phyloP scores from a whole-genome alignment of 2,113 vertebrate species.

The Nematolebias whitei region DNA sequence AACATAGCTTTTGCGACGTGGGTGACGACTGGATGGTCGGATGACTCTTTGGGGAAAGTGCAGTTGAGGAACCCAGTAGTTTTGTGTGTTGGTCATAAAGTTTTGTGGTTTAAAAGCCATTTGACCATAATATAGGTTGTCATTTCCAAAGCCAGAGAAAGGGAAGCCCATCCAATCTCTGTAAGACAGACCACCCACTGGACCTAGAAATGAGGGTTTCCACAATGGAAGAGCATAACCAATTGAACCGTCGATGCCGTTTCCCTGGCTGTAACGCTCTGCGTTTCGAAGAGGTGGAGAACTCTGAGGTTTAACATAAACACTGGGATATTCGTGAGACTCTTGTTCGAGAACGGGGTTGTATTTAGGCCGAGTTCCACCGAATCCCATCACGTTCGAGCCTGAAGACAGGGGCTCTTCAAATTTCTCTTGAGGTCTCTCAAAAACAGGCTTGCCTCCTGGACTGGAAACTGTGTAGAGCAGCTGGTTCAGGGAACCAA shows the following conservation, averaged over 20 bases:
- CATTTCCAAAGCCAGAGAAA: not conserved
- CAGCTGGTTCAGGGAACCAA: not conserved
- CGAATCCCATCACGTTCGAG: not conserved
- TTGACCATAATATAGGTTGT: not conserved
- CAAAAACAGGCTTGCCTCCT: not conserved
- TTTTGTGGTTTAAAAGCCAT: not conserved
- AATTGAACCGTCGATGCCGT: not conserved
- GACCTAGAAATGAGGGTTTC: not conserved
- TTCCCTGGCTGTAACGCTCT: not conserved
- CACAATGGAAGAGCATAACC: not conserved
- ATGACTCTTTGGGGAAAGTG: not conserved
- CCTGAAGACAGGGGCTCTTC: not conserved
- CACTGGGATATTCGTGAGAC: too few relatives aligned
- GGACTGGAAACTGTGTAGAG: not conserved
- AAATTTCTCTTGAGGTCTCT: not conserved
- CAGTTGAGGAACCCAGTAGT: not conserved
- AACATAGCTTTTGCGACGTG: not conserved
- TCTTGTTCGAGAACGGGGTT: too few relatives aligned
- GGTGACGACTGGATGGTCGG: not conserved
- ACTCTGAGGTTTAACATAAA: not conserved
- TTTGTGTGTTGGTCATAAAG: not conserved
- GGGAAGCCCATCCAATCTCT: not conserved
- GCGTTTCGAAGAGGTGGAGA: not conserved
- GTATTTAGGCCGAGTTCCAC: not conserved
- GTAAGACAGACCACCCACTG: accelerated